These are phyloP conservation scores for Acromyrmex charruanus DNA, from an alignment of 1,140 invertebrate genomes.

Conservation along the genomic window DNA sequence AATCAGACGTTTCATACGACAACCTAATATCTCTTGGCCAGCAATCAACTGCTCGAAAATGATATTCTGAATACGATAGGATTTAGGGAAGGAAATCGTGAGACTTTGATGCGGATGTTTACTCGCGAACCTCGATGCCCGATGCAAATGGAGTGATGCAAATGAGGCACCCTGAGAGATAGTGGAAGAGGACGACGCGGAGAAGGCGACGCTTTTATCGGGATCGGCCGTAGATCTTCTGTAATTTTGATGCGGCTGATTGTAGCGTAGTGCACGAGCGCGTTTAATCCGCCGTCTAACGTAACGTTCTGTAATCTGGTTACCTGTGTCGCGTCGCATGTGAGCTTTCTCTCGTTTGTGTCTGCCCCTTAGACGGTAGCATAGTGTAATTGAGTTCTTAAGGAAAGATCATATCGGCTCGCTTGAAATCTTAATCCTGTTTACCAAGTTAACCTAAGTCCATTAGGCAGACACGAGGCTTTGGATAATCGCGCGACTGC, in stretches of 20 bases:
- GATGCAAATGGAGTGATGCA: slow-evolving; percentile 56
- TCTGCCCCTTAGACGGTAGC: slow-evolving; percentile 25
- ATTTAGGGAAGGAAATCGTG: slow-evolving; percentile 40
- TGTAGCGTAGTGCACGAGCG: slow-evolving; percentile 12
- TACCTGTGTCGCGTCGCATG: slow-evolving; percentile 53
- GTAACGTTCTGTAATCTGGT: slow-evolving; percentile 56
- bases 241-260: slow-evolving; percentile 60
- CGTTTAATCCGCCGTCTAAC: slow-evolving; percentile 52
- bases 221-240: slow-evolving; percentile 55
- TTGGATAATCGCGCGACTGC: slow-evolving; percentile 68
- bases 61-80: slow-evolving; percentile 41
- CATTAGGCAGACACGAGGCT: slow-evolving; percentile 69
- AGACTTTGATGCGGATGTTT: slow-evolving; percentile 58
- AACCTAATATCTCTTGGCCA: slow-evolving; percentile 27
- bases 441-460: slow-evolving; percentile 72
- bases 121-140: slow-evolving; percentile 53
- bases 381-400: slow-evolving; percentile 74
- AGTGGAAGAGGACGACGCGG: slow-evolving; percentile 34
- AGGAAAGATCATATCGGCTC: slow-evolving; percentile 72
- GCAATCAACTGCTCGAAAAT: slow-evolving; percentile 11
- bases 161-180: slow-evolving; percentile 38
- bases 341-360: slow-evolving; percentile 25
- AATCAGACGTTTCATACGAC: slow-evolving; percentile 27
- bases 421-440: slow-evolving; percentile 76
- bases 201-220: slow-evolving; percentile 47